Evolutionary conservation across 2,113 vertebrate genomes (phyloP).

Genomic region (Paradoxurus hermaphroditus): DNA sequence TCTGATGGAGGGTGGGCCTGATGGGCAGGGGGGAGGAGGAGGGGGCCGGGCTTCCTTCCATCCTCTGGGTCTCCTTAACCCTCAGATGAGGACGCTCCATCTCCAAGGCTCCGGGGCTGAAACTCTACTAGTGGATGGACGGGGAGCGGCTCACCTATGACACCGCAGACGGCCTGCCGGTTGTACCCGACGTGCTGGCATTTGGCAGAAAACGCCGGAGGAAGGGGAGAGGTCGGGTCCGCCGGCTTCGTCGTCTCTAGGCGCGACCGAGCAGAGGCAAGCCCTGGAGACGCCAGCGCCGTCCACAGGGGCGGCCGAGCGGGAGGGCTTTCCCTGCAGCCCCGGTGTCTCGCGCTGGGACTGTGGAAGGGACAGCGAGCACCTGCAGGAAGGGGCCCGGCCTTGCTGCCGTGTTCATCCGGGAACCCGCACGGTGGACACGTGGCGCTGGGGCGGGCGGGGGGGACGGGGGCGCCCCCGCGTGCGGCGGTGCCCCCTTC

Average conservation of each 20-base stretch:
- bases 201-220: background rate
- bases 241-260: background rate
- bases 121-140: background rate
- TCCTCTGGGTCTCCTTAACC: background rate
- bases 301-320: background rate
- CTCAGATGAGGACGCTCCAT: background rate
- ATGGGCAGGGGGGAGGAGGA: background rate
- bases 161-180: background rate
- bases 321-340: background rate
- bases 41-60: background rate
- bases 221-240: background rate
- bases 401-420: background rate
- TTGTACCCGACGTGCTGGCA: background rate
- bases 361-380: background rate
- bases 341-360: accelerated
- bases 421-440: accelerated
- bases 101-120: background rate
- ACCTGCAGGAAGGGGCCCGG: accelerated
- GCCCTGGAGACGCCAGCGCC: background rate
- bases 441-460: accelerated
- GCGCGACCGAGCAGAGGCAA: background rate
- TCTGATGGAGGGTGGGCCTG: background rate
- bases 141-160: background rate
- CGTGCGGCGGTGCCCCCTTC: accelerated
- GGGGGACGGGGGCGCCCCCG: background rate